Conservation (phyloP, 2,113 vertebrate genomes). For the Gavia stellata region DNA sequence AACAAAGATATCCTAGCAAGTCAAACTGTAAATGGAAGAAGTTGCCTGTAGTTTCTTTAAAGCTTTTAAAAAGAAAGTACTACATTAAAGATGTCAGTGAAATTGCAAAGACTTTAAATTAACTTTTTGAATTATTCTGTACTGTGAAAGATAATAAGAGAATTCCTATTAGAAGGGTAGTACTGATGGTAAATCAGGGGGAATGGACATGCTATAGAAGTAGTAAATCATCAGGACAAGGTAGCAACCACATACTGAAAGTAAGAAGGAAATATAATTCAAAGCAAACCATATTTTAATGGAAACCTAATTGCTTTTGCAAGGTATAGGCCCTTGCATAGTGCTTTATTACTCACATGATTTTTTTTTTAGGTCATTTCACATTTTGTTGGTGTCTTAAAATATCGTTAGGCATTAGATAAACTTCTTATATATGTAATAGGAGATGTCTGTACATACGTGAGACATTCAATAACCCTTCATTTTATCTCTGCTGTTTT, state of each 20-base stretch:
- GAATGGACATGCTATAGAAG: neutral
- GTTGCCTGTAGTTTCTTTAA: neutral
- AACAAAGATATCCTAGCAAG: neutral
- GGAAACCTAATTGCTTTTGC: neutral
- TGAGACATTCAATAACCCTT: neutral
- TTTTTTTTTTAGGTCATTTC: neutral
- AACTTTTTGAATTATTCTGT: neutral
- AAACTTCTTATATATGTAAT: neutral
- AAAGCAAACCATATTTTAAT: neutral
- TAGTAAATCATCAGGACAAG: neutral
- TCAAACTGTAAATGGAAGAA: neutral
- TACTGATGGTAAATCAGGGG: neutral
- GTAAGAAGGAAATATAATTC: neutral
- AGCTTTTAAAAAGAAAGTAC: neutral
- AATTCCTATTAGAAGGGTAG: neutral
- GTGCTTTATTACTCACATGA: neutral
- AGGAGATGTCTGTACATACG: neutral
- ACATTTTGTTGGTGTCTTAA: neutral
- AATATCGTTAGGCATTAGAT: neutral
- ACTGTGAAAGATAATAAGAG: neutral
- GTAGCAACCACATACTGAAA: neutral
- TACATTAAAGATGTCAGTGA: neutral
- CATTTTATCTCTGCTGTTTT: neutral
- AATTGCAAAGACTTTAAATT: neutral
- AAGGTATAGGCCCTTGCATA: neutral